Percentiles rank a stretch among this genome's conserved stretches.
Conservation (phyloP, 2,113 vertebrate species). For the Tragelaphus imberbis region DNA sequence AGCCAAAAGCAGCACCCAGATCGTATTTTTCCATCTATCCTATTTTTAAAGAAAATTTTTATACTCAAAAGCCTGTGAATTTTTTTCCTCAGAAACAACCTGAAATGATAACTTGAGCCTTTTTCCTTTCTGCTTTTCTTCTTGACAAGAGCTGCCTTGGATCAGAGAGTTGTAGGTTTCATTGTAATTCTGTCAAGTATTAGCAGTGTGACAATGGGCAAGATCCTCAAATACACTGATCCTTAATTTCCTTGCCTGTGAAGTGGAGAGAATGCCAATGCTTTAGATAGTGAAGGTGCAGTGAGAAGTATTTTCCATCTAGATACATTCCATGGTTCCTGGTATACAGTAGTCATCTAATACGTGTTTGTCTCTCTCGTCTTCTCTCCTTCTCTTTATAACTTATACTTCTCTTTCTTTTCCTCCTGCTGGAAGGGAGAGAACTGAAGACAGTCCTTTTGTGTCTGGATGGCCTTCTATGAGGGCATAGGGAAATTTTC, state of each 20-base stretch:
- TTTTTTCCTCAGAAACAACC: neutral
- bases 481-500: neutral
- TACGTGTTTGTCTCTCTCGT: neutral
- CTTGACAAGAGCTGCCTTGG: neutral
- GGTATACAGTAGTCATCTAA: neutral
- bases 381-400: neutral
- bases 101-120: neutral
- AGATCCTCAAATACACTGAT: no score
- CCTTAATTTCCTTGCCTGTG: neutral
- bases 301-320: neutral
- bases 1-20: neutral
- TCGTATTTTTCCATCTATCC: neutral
- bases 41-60: neutral
- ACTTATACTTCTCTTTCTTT: neutral
- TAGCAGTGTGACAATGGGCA: neutral
- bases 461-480: neutral
- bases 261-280: no score
- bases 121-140: neutral
- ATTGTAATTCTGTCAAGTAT: neutral
- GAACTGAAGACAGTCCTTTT: neutral
- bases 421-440: neutral
- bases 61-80: neutral
- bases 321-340: neutral
- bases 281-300: neutral
- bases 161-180: neutral